Evolutionary conservation across 2,888 invertebrate genomes (phyloP).

Genomic region (Podotricha telesiphe): DNA sequence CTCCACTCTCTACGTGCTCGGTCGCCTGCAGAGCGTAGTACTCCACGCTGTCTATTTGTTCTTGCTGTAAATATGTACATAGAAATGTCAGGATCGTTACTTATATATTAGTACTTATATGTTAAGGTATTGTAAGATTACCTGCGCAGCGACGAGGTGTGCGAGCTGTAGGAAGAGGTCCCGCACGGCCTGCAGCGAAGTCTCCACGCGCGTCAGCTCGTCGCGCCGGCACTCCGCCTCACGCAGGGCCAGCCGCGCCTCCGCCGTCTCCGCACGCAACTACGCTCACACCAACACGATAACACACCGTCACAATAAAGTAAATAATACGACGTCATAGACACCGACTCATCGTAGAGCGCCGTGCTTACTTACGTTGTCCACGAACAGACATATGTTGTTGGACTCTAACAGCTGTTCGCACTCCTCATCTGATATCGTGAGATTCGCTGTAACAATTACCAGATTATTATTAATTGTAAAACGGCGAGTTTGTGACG

Average conservation of each 20-base stretch:
- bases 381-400: constrained; percentile 74
- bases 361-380: constrained; percentile 75
- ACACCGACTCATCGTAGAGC: no score
- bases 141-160: constrained; percentile 90
- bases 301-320: no score
- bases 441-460: constrained; percentile 70
- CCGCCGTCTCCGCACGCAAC: constrained; percentile 91
- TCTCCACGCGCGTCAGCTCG: constrained; percentile 92
- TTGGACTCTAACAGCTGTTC: constrained; percentile 70
- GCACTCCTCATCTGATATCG: constrained; percentile 76
- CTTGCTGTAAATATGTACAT: constrained; percentile 77
- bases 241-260: constrained; percentile 88
- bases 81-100: no score
- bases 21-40: constrained; percentile 86
- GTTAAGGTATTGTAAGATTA: constrained; percentile 48
- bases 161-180: constrained; percentile 94
- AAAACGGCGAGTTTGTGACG: background rate
- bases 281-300: constrained; percentile 55
- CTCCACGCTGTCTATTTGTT: constrained; percentile 86
- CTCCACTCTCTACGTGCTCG: constrained; percentile 83
- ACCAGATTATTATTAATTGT: no score
- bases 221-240: constrained; percentile 92
- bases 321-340: no score
- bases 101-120: no score
- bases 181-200: constrained; percentile 89